Base-by-base conservation (phyloP, 2,797 vertebrate species). In the Chrysocyon brachyurus region DNA sequence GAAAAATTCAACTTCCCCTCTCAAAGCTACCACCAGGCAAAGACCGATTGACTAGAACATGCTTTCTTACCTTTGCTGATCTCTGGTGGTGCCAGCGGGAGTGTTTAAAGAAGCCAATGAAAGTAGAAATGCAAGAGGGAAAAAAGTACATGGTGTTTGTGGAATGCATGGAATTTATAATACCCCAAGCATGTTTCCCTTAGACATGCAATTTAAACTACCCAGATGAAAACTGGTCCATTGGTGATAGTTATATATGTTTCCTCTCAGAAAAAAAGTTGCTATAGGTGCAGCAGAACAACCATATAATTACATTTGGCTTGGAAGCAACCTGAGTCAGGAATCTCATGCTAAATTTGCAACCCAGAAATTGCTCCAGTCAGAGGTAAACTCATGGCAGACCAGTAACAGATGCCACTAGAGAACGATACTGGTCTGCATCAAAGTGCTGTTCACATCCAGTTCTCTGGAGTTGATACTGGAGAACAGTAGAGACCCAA, bases 31-130 rank as follows among this genome's bases (percentile, higher is more conserved):
- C 87, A 77, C 54, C n/a, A 31, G 31, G 72, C 40, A 61, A 73
- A 66, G 33, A 72, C 22, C 0, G 2, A 16, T 66, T 56, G 26
- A 86, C 14, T 33, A 52, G n/a, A 78, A 54, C 16, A 4, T 22
- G 15, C n/a, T 28, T 66, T 61, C 52, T 92, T 83, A 16, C 72
- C 33, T 93, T 59, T 92, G 77, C 90, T 93, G 94, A 52, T 52
- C 64, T 93, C 87, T 88, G 93, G 63, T 82, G 52, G 57, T 22
- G 9, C 59, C 33, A 22, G 4, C 11, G 3, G 40, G 52, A 1
- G 3, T 21, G 8, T 14, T 36, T 54, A 84, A 90, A 90, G 15
- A 12, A 73, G 12, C 40, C 79, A 72, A 90, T 16, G 54, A 79
- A 56, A 21, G 10, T 33, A 4, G 64, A 84, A 85, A 78, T 14